Conservation (phyloP, 2,797 vertebrate genomes). For the Zalophus californianus region DNA sequence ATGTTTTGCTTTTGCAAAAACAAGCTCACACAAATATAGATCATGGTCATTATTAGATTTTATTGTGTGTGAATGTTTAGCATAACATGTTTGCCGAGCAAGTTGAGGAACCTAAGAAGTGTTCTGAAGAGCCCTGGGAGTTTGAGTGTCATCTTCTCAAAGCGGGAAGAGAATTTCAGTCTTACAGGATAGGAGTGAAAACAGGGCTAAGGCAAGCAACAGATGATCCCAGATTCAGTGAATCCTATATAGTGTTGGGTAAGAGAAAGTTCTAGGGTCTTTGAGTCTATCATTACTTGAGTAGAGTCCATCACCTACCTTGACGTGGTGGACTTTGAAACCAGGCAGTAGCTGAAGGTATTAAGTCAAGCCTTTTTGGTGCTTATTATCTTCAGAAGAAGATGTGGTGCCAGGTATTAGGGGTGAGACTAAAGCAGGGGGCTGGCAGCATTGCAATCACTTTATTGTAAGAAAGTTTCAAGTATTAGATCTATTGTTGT, state of each 20-base stretch:
- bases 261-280: not conserved
- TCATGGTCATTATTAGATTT: not conserved
- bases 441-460: not conserved
- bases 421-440: not conserved
- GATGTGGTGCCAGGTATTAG: not conserved
- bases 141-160: conserved; percentile 1
- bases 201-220: not conserved
- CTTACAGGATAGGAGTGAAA: not conserved
- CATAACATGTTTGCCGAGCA: not conserved
- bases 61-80: not conserved
- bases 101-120: not conserved
- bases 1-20: conserved; percentile 40
- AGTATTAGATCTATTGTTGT: not conserved
- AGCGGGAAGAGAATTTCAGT: not conserved
- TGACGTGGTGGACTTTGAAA: not conserved
- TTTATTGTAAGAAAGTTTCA: not conserved
- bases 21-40: not conserved
- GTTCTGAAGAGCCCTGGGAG: not conserved
- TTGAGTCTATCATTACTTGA: not conserved
- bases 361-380: not conserved
- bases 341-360: not conserved
- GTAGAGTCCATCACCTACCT: not conserved
- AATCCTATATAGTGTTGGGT: not conserved
- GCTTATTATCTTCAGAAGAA: not conserved
- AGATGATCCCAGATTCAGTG: not conserved